Base-by-base conservation (phyloP, 53 echinoderm and acorn worm species). In the Zoroaster sp. region DNA sequence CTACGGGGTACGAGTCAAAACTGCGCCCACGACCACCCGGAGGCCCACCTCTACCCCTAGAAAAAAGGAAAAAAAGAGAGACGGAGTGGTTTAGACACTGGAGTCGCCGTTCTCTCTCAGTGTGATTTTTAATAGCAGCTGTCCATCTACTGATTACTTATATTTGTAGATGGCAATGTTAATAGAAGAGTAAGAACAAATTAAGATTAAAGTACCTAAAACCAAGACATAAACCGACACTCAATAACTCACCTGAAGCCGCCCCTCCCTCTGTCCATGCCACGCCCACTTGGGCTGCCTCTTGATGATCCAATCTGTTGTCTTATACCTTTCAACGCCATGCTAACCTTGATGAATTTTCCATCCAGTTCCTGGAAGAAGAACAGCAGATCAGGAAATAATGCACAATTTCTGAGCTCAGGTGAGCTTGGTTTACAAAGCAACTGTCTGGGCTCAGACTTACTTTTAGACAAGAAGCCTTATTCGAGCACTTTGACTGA, bases 191-290 rank as follows among this genome's bases (percentile, higher is more conserved):
- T 13, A 63, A 10, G 28, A 4, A 21, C 35, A 18, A 66, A 32
- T 40, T 31, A 35, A 37, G 34, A 3, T 21, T 59, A 5, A 9
- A 31, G 15, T 49, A 80, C 15, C 3, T 53, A 13, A 12, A 47
- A 5, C 30, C 4, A 5, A 20, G 18, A 21, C 14, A 17, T n/a
- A 18, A 12, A 77, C 23, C 9, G 25, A 15, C 54, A 17, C 55
- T 25, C 18, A 51, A n/a, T 39, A 5, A 47, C 87, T 74, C 68
- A 80, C 80, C 90, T 86, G 38, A 86, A 75, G n/a, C 86, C 87
- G 14, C 91, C 91, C 44, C 86, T 75, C 11, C 91, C 91, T 86
- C 88, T 67, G 46, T 77, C 77, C 68, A 77, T 88, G 15, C 91
- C 91, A 8, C 86, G 75, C 42, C 76, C 77, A 49, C 17, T 32